Percentiles rank a stretch among this genome's conserved stretches.
Evolutionary conservation across 2,797 vertebrate genomes (phyloP).

Genomic region (Eulemur albifrons): DNA sequence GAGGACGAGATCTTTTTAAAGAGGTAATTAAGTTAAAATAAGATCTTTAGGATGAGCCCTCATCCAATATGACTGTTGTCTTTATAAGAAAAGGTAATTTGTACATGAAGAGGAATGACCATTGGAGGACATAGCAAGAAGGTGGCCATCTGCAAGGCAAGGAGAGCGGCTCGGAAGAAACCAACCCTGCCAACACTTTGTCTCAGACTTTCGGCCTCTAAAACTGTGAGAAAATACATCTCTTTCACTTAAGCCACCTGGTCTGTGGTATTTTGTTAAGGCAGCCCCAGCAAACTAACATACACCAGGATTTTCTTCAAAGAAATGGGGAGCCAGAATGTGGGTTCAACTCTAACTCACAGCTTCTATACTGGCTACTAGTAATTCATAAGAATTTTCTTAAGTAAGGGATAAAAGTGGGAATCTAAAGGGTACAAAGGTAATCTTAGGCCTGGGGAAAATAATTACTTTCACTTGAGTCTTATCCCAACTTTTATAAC

Average conservation of each 20-base stretch:
- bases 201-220: not conserved
- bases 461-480: not conserved
- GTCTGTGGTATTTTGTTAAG: not conserved
- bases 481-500: not conserved
- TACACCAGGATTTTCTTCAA: not conserved
- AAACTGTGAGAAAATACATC: not conserved
- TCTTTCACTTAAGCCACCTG: not conserved
- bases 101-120: not conserved
- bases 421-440: not conserved
- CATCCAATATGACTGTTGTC: not conserved
- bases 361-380: not conserved
- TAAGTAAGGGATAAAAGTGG: not conserved
- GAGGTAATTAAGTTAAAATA: not conserved
- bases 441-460: not conserved
- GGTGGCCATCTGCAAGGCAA: fast-evolving
- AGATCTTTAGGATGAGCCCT: not conserved
- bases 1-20: not conserved
- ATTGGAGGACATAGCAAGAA: not conserved
- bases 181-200: not conserved
- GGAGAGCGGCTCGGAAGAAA: not conserved
- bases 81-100: not conserved
- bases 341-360: not conserved
- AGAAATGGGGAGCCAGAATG: not conserved
- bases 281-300: not conserved
- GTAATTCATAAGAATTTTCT: not conserved